Conservation (phyloP, 2,797 vertebrate genomes). For the Hippopotamyrus pictus region DNA sequence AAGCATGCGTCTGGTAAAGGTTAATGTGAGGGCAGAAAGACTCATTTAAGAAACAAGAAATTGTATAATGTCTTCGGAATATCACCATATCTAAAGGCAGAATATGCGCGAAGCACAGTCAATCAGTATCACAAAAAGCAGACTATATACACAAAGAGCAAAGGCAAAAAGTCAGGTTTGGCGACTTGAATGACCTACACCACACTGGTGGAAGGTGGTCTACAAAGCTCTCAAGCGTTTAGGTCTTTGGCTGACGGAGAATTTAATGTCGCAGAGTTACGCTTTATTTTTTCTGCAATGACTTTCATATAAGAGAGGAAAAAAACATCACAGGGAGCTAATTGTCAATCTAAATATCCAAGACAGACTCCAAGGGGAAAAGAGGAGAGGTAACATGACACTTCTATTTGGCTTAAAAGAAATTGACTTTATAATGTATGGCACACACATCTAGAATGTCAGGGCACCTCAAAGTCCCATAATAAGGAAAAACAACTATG, state of each 20-base stretch:
- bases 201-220: not conserved
- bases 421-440: not conserved
- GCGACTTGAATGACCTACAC: not conserved
- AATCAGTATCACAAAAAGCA: not conserved
- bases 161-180: not conserved
- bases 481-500: not conserved
- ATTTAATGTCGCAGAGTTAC: not conserved
- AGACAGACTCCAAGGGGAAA: not conserved
- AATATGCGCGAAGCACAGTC: not conserved
- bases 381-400: not conserved
- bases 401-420: not conserved
- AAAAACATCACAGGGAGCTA: not conserved
- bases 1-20: not conserved
- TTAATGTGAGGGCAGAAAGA: not conserved
- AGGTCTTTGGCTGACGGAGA: not conserved
- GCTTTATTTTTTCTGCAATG: not conserved
- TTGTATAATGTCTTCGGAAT: not conserved
- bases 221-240: not conserved
- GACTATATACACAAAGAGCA: not conserved
- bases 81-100: not conserved
- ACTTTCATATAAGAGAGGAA: not conserved
- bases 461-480: not conserved
- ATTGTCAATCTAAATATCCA: not conserved
- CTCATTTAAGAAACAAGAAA: not conserved
- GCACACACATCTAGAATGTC: not conserved